Conservation (phyloP, 2,113 vertebrate species). For the Thalassarche chlororhynchos region DNA sequence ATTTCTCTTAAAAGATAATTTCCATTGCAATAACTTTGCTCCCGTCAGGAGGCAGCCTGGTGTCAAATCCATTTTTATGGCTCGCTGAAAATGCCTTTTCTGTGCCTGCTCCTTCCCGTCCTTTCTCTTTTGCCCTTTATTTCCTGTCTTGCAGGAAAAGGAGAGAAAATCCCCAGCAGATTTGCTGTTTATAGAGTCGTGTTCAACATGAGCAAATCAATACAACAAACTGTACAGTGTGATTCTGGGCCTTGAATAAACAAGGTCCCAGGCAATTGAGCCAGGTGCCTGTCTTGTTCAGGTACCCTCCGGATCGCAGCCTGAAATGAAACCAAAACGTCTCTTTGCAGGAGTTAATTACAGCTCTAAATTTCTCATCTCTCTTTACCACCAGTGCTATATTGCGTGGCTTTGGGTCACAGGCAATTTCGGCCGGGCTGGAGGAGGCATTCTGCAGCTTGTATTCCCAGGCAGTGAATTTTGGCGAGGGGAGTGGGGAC, state of each 20-base stretch:
- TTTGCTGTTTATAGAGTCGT: background rate
- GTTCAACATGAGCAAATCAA: conserved; percentile 12
- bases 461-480: too few relatives aligned
- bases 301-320: background rate
- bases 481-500: background rate
- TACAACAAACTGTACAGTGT: background rate
- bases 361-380: background rate
- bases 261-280: background rate
- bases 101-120: background rate
- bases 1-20: background rate
- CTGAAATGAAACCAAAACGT: background rate
- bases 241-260: background rate
- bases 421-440: background rate
- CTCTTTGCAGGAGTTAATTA: conserved; percentile 4
- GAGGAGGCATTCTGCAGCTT: too few relatives aligned
- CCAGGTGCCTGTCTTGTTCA: background rate
- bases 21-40: background rate
- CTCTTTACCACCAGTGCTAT: background rate
- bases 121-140: background rate
- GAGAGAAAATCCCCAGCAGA: conserved; percentile 7
- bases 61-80: background rate
- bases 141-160: background rate
- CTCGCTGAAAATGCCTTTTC: background rate
- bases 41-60: background rate
- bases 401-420: background rate